phyloP scores from a whole-genome alignment of 2,113 vertebrate genomes.

The Falcunculus frontatus region DNA sequence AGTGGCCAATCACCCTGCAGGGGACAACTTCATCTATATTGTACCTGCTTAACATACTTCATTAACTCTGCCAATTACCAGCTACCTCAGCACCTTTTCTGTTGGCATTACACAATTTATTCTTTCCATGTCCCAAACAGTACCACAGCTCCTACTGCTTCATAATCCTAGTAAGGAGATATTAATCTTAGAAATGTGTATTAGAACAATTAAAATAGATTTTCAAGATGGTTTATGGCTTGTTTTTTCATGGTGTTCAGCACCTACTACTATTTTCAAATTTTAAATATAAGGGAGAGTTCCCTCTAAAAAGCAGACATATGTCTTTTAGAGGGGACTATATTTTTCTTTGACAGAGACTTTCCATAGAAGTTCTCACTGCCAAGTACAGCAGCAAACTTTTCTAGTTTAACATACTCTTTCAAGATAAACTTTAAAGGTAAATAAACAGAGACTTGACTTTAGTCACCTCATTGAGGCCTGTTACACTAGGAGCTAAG shows the following conservation, averaged over 20 bases:
- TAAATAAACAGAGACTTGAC: background rate
- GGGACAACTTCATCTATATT: slow-evolving; percentile 55
- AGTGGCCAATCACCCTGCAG: slow-evolving; percentile 49
- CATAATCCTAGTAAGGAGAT: background rate
- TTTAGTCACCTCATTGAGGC: background rate
- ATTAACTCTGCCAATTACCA: slow-evolving; percentile 56
- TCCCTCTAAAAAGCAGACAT: background rate
- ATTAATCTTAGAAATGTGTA: slow-evolving; percentile 33
- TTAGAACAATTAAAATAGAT: slow-evolving; percentile 28
- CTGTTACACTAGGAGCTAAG: background rate
- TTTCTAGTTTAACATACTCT: background rate
- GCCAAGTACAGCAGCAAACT: background rate
- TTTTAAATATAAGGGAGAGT: background rate
- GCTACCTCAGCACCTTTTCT: slow-evolving; percentile 48
- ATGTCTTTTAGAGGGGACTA: background rate
- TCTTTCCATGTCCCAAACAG: background rate
- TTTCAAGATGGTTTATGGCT: slow-evolving; percentile 24
- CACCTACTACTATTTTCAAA: background rate
- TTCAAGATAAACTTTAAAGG: background rate
- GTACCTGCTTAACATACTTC: slow-evolving; percentile 58
- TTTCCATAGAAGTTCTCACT: background rate
- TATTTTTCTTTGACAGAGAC: background rate
- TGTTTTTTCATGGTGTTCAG: background rate
- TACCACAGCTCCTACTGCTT: background rate
- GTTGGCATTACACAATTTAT: slow-evolving; percentile 34